phyloP scores from a whole-genome alignment of 1,140 invertebrate species.

The Ips typographus region DNA sequence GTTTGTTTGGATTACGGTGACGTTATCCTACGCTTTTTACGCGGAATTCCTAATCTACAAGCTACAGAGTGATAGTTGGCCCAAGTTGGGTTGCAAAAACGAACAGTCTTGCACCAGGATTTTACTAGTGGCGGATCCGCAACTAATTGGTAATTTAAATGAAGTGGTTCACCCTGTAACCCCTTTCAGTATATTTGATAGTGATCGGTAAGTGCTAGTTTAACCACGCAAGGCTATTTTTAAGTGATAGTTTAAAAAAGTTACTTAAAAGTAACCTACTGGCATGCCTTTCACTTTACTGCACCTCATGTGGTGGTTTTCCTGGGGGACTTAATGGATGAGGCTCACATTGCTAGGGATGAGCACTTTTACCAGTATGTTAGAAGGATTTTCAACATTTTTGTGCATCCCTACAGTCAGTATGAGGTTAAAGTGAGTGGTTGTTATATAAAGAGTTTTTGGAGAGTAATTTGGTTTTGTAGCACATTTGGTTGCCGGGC shows the following conservation, averaged over 20 bases:
- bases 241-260: constrained; percentile 50
- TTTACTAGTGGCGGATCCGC: constrained; percentile 88
- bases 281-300: constrained; percentile 67
- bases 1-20: constrained; percentile 28
- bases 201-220: constrained; percentile 63
- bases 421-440: constrained; percentile 30
- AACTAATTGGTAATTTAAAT: constrained; percentile 78
- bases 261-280: constrained; percentile 79
- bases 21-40: constrained; percentile 30
- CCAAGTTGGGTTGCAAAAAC: constrained; percentile 55
- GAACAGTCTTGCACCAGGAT: constrained; percentile 65
- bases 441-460: neutral
- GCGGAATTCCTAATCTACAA: constrained; percentile 38
- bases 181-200: constrained; percentile 71
- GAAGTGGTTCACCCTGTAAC: constrained; percentile 61
- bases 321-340: constrained; percentile 90
- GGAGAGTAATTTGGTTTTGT: constrained; percentile 35
- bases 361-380: constrained; percentile 71
- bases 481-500: constrained; percentile 86
- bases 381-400: constrained; percentile 70
- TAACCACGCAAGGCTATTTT: constrained; percentile 4
- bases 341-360: constrained; percentile 76
- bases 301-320: constrained; percentile 85
- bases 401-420: constrained; percentile 58
- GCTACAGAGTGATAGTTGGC: constrained; percentile 52